Conservation (phyloP, 2,113 vertebrate species). For the Xiphias gladius region DNA sequence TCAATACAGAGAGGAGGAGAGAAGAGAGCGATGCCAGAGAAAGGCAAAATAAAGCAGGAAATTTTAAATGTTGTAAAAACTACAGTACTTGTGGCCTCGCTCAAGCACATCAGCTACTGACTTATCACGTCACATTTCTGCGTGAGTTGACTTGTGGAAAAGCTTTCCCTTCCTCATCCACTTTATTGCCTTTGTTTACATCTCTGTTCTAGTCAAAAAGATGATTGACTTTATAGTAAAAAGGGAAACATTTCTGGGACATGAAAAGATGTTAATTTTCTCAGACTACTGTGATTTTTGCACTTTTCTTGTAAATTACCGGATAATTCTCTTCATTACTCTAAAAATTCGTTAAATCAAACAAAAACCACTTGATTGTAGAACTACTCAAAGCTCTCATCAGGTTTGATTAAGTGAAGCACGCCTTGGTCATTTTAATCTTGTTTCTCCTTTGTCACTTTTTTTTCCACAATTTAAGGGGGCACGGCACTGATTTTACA, state of each 20-base stretch:
- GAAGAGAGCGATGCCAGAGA: background rate
- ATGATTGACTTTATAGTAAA: background rate
- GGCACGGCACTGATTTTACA: background rate
- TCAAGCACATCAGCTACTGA: background rate
- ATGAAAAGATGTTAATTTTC: too few relatives aligned
- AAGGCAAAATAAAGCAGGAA: conserved; percentile 12
- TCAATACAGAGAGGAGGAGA: conserved; percentile 13
- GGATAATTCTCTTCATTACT: background rate
- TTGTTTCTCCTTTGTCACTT: background rate
- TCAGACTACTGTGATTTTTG: too few relatives aligned
- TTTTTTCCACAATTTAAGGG: background rate
- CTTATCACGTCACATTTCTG: background rate
- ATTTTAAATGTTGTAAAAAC: conserved; percentile 27
- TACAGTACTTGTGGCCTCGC: background rate
- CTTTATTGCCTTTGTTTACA: background rate
- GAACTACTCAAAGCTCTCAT: background rate
- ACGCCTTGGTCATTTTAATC: background rate
- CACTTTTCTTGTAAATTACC: background rate
- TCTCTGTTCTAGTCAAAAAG: background rate
- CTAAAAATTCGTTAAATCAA: background rate
- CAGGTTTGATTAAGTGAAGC: background rate
- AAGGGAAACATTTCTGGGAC: background rate
- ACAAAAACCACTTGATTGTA: background rate
- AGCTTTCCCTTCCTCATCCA: background rate
- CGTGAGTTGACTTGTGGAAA: background rate